Conservation (phyloP, 92 coral and sea anemone genomes). For the Paragorgia papillata region DNA sequence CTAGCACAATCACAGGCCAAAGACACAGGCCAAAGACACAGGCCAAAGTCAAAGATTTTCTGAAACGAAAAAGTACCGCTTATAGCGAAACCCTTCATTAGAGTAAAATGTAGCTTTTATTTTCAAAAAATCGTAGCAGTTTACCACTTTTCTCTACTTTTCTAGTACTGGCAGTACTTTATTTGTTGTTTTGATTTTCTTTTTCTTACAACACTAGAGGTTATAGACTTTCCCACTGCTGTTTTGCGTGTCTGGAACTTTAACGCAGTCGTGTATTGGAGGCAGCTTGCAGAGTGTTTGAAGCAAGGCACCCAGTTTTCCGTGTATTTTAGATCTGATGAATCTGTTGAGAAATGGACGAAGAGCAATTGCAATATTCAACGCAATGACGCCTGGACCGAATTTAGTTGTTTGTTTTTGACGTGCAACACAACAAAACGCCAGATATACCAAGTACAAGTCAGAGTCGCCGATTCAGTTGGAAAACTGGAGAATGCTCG, state of each 20-base stretch:
- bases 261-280: slow-evolving; percentile 12
- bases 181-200: neutral
- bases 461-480: neutral
- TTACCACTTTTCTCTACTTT: neutral
- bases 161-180: neutral
- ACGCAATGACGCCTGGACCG: neutral
- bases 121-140: no score
- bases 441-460: neutral
- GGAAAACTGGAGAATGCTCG: neutral
- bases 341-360: neutral
- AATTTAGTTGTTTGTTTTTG: slow-evolving; percentile 25
- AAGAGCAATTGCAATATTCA: neutral
- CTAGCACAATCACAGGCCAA: no score
- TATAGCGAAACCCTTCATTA: no score
- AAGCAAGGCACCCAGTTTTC: neutral
- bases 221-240: neutral
- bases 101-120: no score
- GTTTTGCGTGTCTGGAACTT: neutral
- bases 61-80: no score
- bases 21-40: no score
- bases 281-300: neutral
- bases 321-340: slow-evolving; percentile 1
- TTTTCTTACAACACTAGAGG: neutral
- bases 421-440: neutral
- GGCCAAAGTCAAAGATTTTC: no score